Conservation (phyloP, 2,888 invertebrate genomes). For the Cephus rjabovi region DNA sequence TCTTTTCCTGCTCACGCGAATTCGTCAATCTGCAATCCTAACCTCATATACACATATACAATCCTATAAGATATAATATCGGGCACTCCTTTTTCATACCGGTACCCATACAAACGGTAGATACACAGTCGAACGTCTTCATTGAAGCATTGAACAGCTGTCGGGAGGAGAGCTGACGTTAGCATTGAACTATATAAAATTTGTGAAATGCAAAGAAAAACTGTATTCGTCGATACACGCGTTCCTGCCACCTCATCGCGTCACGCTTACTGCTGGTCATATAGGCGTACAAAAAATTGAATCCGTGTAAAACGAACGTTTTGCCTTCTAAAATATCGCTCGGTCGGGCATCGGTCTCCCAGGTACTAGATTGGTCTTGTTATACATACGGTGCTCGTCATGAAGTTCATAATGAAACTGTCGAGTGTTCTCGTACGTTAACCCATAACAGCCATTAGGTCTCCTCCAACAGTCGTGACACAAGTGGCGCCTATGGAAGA, state of each 20-base stretch:
- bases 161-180: neutral
- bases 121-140: neutral
- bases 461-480: neutral
- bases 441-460: neutral
- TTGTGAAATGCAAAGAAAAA: neutral
- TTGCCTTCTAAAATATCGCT: neutral
- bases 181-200: neutral
- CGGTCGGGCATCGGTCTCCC: neutral
- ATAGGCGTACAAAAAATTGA: neutral
- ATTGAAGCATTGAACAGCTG: neutral
- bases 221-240: too few relatives aligned
- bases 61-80: neutral
- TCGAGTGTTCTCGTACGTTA: neutral
- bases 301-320: neutral
- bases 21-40: neutral
- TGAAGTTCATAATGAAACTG: neutral
- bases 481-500: conserved; percentile 3
- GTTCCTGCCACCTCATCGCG: too few relatives aligned
- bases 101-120: neutral
- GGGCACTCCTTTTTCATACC: neutral
- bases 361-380: neutral
- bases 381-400: neutral
- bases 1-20: conserved; percentile 6
- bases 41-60: too few relatives aligned
- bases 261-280: neutral